These are phyloP conservation scores for Tetramorium alpestre DNA, from an alignment of 1,140 invertebrate genomes.

Conservation along the genomic window DNA sequence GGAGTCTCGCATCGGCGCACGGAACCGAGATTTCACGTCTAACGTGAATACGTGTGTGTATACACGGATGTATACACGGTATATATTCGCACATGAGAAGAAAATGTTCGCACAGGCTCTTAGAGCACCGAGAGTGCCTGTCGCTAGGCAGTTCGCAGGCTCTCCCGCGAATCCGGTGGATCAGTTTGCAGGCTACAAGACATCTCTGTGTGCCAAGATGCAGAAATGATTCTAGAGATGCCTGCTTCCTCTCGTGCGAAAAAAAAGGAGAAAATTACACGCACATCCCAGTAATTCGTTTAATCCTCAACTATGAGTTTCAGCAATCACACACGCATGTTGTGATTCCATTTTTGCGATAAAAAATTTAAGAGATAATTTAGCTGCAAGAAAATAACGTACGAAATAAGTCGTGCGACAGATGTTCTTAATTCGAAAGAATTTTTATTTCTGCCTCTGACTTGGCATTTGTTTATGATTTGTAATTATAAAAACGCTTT, in stretches of 20 bases:
- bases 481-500: neutral
- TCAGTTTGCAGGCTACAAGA: constrained; percentile 50
- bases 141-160: constrained; percentile 63
- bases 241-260: neutral
- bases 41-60: constrained; percentile 46
- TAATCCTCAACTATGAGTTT: neutral
- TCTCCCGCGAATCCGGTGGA: constrained; percentile 55
- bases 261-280: neutral
- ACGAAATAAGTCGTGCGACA: neutral
- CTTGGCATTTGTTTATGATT: neutral
- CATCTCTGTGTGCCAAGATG: neutral
- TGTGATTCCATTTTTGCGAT: neutral
- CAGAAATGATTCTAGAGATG: neutral
- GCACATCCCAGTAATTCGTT: neutral
- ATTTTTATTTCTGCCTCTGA: neutral
- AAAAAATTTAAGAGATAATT: neutral
- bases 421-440: neutral
- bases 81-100: neutral
- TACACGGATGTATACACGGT: neutral
- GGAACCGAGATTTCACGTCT: constrained; percentile 58
- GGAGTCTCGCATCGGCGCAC: neutral
- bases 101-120: constrained; percentile 41
- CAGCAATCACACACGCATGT: no score
- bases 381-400: neutral
- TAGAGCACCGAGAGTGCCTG: constrained; percentile 56